These are phyloP conservation scores for Parnassius mnemosyne DNA, from an alignment of 2,888 invertebrate genomes.

Conservation along the genomic window DNA sequence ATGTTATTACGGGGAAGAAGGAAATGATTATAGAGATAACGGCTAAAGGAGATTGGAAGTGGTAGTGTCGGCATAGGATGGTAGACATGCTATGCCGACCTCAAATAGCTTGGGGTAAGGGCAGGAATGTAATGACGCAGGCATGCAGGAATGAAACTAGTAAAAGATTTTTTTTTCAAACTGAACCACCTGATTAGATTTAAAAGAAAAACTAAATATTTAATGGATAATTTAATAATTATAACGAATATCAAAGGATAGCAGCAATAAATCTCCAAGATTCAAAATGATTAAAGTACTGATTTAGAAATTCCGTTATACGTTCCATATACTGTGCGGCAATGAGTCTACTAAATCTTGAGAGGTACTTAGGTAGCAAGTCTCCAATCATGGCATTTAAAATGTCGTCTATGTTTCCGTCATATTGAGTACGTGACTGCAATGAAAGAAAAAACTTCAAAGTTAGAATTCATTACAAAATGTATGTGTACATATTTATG, in stretches of 20 bases:
- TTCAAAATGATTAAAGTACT: constrained; percentile 40
- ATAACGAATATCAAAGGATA: constrained; percentile 31
- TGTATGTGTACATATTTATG: background rate
- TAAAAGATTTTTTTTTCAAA: too few relatives aligned
- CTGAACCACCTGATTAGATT: too few relatives aligned
- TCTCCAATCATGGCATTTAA: constrained; percentile 54
- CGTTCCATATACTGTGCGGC: constrained; percentile 31
- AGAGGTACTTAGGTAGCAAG: constrained; percentile 48
- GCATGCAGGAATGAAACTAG: too few relatives aligned
- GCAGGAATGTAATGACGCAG: too few relatives aligned
- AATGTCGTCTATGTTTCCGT: constrained; percentile 55
- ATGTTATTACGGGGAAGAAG: too few relatives aligned
- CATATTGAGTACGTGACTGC: constrained; percentile 53
- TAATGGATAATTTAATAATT: background rate
- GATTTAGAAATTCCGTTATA: constrained; percentile 39
- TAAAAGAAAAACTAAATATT: too few relatives aligned
- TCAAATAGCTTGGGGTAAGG: too few relatives aligned
- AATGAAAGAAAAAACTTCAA: constrained; percentile 18
- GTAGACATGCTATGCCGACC: too few relatives aligned
- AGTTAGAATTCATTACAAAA: background rate
- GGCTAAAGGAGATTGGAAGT: too few relatives aligned
- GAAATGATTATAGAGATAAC: too few relatives aligned
- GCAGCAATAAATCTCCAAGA: constrained; percentile 40
- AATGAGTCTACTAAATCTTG: constrained; percentile 47
- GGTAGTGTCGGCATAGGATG: too few relatives aligned